Evolutionary conservation across 2,113 vertebrate genomes (phyloP).

Genomic region (Thinocorus orbignyianus): DNA sequence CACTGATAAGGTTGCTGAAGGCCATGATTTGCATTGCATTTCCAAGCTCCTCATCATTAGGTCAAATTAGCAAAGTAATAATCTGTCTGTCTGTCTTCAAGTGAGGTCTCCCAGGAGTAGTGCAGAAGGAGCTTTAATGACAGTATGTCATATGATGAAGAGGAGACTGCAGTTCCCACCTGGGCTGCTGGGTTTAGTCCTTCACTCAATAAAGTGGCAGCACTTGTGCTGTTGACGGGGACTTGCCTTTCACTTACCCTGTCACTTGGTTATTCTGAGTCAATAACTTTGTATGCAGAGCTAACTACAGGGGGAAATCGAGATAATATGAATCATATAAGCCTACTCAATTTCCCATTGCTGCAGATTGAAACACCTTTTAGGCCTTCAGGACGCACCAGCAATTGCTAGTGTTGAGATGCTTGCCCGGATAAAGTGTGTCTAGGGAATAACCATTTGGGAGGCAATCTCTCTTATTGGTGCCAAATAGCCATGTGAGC

Average conservation of each 20-base stretch:
- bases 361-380: not conserved
- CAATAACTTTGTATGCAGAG: not conserved
- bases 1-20: not conserved
- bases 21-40: slow-evolving; percentile 25
- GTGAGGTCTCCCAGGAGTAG: not conserved
- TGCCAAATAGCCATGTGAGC: not conserved
- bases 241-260: not conserved
- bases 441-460: not conserved
- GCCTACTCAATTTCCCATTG: not conserved
- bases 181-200: not conserved
- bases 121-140: not conserved
- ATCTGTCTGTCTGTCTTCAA: slow-evolving; percentile 22
- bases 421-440: slow-evolving; percentile 4
- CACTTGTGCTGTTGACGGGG: not conserved
- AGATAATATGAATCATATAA: fast-evolving
- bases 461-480: not conserved
- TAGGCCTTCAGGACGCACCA: not conserved
- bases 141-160: fast-evolving
- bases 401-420: slow-evolving; percentile 22
- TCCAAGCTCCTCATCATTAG: not conserved
- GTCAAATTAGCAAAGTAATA: not conserved
- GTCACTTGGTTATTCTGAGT: not conserved
- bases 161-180: not conserved
- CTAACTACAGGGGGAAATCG: not conserved
- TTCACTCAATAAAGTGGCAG: not conserved